These are phyloP conservation scores for Tangara arthus DNA, from an alignment of 2,797 vertebrate species.

Conservation along the genomic window DNA sequence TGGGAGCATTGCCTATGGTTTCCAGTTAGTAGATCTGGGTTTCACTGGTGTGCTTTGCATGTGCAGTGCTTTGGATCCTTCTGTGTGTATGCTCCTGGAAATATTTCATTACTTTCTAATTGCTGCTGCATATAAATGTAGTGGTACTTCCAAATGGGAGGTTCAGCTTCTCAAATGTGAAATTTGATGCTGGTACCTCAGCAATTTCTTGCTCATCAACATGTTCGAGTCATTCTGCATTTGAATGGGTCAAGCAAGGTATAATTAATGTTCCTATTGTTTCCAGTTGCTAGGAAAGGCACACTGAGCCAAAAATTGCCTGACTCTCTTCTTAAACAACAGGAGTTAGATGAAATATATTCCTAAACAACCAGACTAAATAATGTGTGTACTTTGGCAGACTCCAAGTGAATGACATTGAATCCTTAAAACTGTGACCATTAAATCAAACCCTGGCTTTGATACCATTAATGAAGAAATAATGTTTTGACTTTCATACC, in stretches of 20 bases:
- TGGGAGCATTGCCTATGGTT: not conserved
- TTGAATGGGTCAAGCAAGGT: slow-evolving; percentile 23
- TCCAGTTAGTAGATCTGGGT: not conserved
- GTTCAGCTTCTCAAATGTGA: not conserved
- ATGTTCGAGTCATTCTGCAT: not conserved
- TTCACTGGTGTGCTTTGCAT: not conserved
- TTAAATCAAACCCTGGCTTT: slow-evolving; percentile 21
- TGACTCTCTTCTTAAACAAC: slow-evolving; percentile 8
- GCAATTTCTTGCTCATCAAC: not conserved
- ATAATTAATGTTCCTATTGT: not conserved
- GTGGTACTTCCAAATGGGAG: slow-evolving; percentile 3
- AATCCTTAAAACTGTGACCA: slow-evolving; percentile 23
- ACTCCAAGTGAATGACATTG: slow-evolving; percentile 25
- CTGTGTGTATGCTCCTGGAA: not conserved
- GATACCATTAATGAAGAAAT: slow-evolving; percentile 38
- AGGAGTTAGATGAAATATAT: slow-evolving; percentile 30
- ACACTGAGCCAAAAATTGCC: not conserved
- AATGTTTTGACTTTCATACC: not conserved
- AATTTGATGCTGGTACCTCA: not conserved
- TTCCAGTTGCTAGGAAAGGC: slow-evolving; percentile 3
- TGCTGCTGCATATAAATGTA: not conserved
- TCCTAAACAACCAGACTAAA: slow-evolving; percentile 45
- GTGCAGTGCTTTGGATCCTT: not conserved
- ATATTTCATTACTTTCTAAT: not conserved
- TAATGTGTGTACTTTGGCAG: slow-evolving; percentile 21